phyloP scores from a whole-genome alignment of 1,140 invertebrate species.

The Calephelis nemesis region DNA sequence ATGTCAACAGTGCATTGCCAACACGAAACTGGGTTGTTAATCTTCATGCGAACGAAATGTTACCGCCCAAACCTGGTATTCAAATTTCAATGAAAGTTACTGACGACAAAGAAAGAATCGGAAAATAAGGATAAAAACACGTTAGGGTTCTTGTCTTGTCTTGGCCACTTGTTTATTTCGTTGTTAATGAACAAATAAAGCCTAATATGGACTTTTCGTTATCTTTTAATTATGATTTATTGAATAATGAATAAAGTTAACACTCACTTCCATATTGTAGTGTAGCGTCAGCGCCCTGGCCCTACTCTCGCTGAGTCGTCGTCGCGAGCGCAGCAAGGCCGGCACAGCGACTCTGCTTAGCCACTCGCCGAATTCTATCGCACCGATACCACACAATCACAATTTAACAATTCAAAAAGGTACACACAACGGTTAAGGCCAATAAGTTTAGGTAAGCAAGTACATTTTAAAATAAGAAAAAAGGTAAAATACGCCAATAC shows the following conservation, averaged over 20 bases:
- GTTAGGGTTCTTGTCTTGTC: too few species aligned
- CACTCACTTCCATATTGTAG: conserved; percentile 62
- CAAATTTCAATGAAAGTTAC: too few species aligned
- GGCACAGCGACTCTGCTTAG: conserved; percentile 66
- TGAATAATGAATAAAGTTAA: neutral
- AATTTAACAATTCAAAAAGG: neutral
- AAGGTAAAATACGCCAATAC: neutral
- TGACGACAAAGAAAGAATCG: too few species aligned
- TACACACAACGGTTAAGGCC: neutral
- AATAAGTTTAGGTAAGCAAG: neutral
- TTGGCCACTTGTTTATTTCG: too few species aligned
- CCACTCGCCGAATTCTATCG: conserved; percentile 75
- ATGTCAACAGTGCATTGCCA: too few species aligned
- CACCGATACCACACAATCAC: conserved; percentile 32
- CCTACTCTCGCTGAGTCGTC: conserved; percentile 49
- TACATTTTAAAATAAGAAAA: neutral
- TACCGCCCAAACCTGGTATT: too few species aligned
- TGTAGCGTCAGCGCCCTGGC: conserved; percentile 52
- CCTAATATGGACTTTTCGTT: too few species aligned
- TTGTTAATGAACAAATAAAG: too few species aligned
- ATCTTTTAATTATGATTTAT: too few species aligned
- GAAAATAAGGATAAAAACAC: too few species aligned
- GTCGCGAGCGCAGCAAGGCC: conserved; percentile 49
- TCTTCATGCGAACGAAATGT: too few species aligned
- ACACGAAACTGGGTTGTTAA: too few species aligned